phyloP scores from a whole-genome alignment of 2,888 invertebrate genomes.

The Cephalotes varians region DNA sequence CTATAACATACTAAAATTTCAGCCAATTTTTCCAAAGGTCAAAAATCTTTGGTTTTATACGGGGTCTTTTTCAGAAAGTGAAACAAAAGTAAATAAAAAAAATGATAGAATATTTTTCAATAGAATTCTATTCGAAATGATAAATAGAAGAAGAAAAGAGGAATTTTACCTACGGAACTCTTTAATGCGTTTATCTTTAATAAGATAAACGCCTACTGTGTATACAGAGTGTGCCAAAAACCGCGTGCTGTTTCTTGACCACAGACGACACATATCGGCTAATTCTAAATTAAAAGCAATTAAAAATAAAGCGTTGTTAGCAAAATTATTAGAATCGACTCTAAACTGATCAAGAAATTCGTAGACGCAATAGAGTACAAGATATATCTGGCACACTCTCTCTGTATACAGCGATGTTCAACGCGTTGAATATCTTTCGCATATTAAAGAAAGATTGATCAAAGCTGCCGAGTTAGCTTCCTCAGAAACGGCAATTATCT shows the following conservation, averaged over 20 bases:
- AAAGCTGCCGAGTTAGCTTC: constrained; percentile 31
- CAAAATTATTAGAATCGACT: constrained; percentile 7
- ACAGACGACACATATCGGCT: background rate
- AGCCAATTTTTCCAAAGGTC: too few relatives aligned
- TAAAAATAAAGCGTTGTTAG: background rate
- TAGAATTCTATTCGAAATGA: background rate
- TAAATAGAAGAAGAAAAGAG: background rate
- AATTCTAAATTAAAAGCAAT: background rate
- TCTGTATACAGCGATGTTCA: constrained; percentile 3
- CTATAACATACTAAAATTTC: too few relatives aligned
- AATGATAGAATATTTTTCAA: background rate
- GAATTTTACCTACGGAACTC: constrained; percentile 27
- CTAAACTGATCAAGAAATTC: constrained; percentile 9
- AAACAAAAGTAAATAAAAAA: background rate
- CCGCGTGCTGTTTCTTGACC: background rate
- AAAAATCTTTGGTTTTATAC: background rate
- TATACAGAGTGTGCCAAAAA: background rate
- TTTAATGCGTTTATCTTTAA: background rate
- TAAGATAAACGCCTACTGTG: constrained; percentile 7
- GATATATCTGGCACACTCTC: background rate
- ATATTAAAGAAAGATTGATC: constrained; percentile 39
- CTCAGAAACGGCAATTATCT: constrained; percentile 27
- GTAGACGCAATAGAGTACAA: background rate
- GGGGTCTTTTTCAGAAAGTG: background rate
- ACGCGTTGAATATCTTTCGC: constrained; percentile 11